Evolutionary conservation across 2,888 invertebrate species (phyloP), one percentile per base, ranked within the genome.

Genomic region (Marasmarcha lunaedactyla): DNA sequence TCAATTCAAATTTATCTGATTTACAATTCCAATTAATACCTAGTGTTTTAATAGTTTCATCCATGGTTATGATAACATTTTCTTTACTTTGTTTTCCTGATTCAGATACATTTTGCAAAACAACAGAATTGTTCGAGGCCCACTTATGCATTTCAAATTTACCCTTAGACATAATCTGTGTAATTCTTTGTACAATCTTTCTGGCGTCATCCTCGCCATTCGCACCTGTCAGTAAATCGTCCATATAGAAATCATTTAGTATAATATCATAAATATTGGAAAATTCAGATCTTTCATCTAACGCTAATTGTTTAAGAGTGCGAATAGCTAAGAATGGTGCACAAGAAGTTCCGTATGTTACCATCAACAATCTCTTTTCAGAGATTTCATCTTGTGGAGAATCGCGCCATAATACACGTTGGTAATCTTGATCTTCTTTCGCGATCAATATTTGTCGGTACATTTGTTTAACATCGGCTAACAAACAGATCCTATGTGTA

Each of bases 381-480:
- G 2, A 10, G 3, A 30, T 30, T 11, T 11, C 12, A 7, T 30
- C n/a, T 10, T 4, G 12, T 30, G 30, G 4, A 3, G n/a, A 10
- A 33, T 42, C 40, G 3, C 48, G 15, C 46, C 46, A 48, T 1
- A 44, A 9, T 13, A 45, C 11, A 1, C 45, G 12, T 25, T 46
- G 46, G 13, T 37, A 44, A 11, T 43, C 38, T 3, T 25, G n/a
- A 15, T 45, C 36, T 15, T 36, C 25, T 4, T 37, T 13, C 10
- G 9, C 12, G 6, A 46, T 38, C 9, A 12, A 34, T 2, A 47
- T 35, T 35, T 46, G 46, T 2, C 44, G 35, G 33, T 54, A 59
- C 55, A 59, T 59, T 45, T 59, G 51, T n/a, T 42, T 36, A 7
- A 53, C 44, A 35, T 49, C 47, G 1, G 46, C 44, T 7, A 38